Base-by-base conservation (phyloP, 2,797 vertebrate genomes). In the Pipistrellus kuhlii region DNA sequence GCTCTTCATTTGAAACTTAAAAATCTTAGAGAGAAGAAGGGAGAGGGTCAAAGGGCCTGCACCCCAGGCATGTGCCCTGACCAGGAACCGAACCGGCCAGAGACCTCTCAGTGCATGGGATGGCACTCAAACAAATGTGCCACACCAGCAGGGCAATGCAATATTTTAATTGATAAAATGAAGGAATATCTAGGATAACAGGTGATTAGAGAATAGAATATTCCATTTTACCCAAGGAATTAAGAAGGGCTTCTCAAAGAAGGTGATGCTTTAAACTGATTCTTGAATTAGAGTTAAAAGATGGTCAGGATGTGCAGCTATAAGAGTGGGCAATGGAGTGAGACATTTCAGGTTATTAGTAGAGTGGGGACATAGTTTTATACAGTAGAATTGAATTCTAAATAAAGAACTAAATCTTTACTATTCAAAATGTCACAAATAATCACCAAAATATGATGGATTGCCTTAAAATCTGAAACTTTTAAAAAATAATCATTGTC, bases 1-100 rank as follows among this genome's bases (percentile, higher is more conserved):
- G 8, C 21, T 64, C 77, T 44, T 90, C 72, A 73, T 83, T 90
- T 90, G 51, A 89, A 84, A 84, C n/a, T 84, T 88, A 38, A 71
- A 95, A 78, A 55, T 35, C 8, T 64, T 64, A 64, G 30, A 64
- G 27, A 62, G 27, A 64, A 62, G 62, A 64, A 64, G 62, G 30
- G 62, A n/a, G 30, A n/a, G 30, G 30, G 7, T n/a, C 14, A 64
- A 14, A n/a, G 30, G 30, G 62, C 30, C 30, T 64, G 30, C 6
- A n/a, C 6, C 14, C 62, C 62, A 64, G 62, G 30, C 62, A n/a
- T 64, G 30, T 64, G 62, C 62, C 30, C 62, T 64, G 62, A 64
- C 30, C 62, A 64, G 14, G 30, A n/a, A 64, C 17, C 3, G 14
- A 64, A 64, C 62, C 1, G 3, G 30, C 30, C 30, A n/a, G 30